Evolutionary conservation across 2,113 vertebrate genomes (phyloP).

Genomic region (Epinephelus lanceolatus): DNA sequence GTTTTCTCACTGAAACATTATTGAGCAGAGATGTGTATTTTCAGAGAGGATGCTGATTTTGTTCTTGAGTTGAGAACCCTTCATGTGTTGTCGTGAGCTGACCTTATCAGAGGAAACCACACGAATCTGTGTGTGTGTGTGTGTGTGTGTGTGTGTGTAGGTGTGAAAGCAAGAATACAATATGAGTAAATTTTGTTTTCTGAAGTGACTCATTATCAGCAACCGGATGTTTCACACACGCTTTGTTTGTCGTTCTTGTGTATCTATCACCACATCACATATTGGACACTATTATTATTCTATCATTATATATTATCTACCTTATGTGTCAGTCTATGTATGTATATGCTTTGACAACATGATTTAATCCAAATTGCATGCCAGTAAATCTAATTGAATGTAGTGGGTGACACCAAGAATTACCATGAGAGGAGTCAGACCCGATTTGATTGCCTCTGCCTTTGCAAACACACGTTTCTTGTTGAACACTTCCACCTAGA

Average conservation of each 20-base stretch:
- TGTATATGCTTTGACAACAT: not conserved
- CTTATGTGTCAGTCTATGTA: not conserved
- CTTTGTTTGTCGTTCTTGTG: not conserved
- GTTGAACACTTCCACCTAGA: conserved; percentile 67
- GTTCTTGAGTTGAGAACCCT: conserved; percentile 9
- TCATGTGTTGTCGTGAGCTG: conserved; percentile 16
- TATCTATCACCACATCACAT: not conserved
- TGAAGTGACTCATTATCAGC: not conserved
- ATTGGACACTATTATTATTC: not conserved
- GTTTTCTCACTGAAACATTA: not conserved
- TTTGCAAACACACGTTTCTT: conserved; percentile 15
- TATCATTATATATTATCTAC: not conserved
- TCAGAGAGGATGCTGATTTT: not conserved
- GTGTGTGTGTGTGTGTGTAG: not conserved
- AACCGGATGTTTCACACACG: not conserved
- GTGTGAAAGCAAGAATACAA: not conserved
- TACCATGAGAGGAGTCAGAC: not conserved
- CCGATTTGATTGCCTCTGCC: not conserved
- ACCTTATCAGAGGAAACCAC: conserved; percentile 28
- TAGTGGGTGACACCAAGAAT: not conserved
- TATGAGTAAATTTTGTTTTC: not conserved
- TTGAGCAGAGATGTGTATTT: conserved; percentile 13
- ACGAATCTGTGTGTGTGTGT: conserved; percentile 8
- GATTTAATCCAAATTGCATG: not conserved
- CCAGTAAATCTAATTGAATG: not conserved